Base-by-base conservation (phyloP, 2,888 invertebrate species). In the Cryptocheilus praepositus region DNA sequence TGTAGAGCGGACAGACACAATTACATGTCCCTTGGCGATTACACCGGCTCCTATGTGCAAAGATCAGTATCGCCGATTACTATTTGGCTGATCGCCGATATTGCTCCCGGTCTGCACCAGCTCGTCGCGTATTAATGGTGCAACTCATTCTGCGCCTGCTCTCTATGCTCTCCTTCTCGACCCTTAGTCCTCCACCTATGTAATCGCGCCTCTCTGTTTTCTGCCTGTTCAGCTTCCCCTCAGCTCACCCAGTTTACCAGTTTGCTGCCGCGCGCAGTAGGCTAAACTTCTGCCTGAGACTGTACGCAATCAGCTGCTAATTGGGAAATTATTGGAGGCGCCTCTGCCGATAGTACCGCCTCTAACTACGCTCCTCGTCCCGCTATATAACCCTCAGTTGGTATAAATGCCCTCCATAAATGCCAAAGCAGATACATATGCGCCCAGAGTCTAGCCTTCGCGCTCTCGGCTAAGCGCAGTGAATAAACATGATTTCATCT, bases 251-350 rank as follows among this genome's bases (percentile, higher is more conserved):
- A 36, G 36, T 36, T 56, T 19, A 25, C 51, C 61, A 60, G 54
- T 65, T 53, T 69, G 57, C 65, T 70, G 21, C 63, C 65, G 73
- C 78, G 75, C 78, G 67, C 70, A 69, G 65, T 63, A 61, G 65
- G 67, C 65, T 68, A 66, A 72, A 74, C 67, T 79, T 75, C 79
- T 69, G 71, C 49, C 70, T 54, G 61, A 65, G 79, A 77, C 79
- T 80, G 73, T 80, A 83, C 80, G 86, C 86, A 87, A 85, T 87
- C 85, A 84, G 83, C 79, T 82, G 83, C 82, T 87, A 87, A 87
- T 87, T 87, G 85, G 82, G 79, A 81, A 87, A 85, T 87, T 83
- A 87, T 87, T 85, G 85, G 83, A 83, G 78, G 79, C 79, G 77
- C 77, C 80, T 73, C 67, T 67, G 66, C 64, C 74, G 82, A 78